Evolutionary conservation across 2,113 vertebrate genomes (phyloP).

Genomic region (Centropus bengalensis): DNA sequence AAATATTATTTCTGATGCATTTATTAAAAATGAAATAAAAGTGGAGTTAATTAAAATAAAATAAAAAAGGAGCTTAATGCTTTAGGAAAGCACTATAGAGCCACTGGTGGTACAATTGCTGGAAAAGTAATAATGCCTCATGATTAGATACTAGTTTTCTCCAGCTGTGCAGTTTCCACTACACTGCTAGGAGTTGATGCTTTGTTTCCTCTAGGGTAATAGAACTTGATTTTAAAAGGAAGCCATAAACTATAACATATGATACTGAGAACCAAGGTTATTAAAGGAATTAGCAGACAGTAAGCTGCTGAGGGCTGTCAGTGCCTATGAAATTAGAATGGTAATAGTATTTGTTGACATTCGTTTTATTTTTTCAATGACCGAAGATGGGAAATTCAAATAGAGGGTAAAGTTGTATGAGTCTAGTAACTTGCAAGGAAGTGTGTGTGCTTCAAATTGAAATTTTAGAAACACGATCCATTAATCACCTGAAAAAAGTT

Average conservation of each 20-base stretch:
- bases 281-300: constrained; percentile 45
- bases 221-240: constrained; percentile 59
- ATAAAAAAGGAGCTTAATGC: background rate
- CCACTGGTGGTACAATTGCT: constrained; percentile 5
- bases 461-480: background rate
- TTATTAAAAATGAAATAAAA: background rate
- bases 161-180: constrained; percentile 53
- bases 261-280: constrained; percentile 20
- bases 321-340: constrained; percentile 10
- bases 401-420: background rate
- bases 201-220: constrained; percentile 40
- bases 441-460: background rate
- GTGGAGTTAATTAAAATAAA: background rate
- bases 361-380: background rate
- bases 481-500: background rate
- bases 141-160: constrained; percentile 24
- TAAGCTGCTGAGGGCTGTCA: constrained; percentile 2
- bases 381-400: background rate
- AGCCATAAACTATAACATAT: constrained; percentile 47
- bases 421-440: background rate
- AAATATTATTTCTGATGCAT: background rate
- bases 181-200: background rate
- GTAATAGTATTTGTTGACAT: background rate
- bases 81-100: background rate
- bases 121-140: constrained; percentile 49